Base-by-base conservation (phyloP, 2,888 invertebrate species). In the Ethmia dodecea region DNA sequence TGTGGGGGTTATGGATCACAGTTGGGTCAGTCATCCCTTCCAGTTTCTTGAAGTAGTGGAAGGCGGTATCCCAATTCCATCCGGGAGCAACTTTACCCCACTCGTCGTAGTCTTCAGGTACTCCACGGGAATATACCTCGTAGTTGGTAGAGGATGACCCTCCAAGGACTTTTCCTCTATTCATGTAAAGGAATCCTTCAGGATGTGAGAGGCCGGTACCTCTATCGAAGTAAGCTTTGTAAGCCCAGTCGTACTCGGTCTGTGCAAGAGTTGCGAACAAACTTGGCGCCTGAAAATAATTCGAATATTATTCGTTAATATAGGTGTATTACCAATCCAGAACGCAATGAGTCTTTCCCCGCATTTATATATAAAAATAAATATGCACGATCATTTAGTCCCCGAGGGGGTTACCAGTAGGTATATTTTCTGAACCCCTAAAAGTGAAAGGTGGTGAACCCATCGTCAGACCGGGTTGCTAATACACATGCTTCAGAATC, bases 221-320 rank as follows among this genome's bases (percentile, higher is more conserved):
- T 30, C 47, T 25, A 33, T 62, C 60, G 0, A 63, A 40, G 5
- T 52, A 28, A 2, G 45, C 59, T 5, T 35, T 28, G 33, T 62
- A 63, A 15, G 60, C 51, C 58, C 58, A 65, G 26, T 66, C 66
- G 28, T 49, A 47, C 12, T 60, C 34, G 1, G 60, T 55, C 11
- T 60, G 56, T 0, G 46, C 39, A 2, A 64, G 31, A 1, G 44
- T 38, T 0, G 43, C 43, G 12, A 63, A 63, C 28, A 58, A 29
- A 36, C 64, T 60, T 0, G 65, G 63, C 15, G 44, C 42, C 65
- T 65, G 52, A 32, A 59, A 55, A n/a, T n/a, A n/a, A n/a, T n/a
- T n/a, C n/a, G n/a, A n/a, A n/a, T n/a, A n/a, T n/a, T n/a, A n/a
- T n/a, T n/a, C n/a, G n/a, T n/a, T n/a, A n/a, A n/a, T n/a, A n/a